Evolutionary conservation across 2,113 vertebrate species (phyloP).

Genomic region (Phasianus colchicus): DNA sequence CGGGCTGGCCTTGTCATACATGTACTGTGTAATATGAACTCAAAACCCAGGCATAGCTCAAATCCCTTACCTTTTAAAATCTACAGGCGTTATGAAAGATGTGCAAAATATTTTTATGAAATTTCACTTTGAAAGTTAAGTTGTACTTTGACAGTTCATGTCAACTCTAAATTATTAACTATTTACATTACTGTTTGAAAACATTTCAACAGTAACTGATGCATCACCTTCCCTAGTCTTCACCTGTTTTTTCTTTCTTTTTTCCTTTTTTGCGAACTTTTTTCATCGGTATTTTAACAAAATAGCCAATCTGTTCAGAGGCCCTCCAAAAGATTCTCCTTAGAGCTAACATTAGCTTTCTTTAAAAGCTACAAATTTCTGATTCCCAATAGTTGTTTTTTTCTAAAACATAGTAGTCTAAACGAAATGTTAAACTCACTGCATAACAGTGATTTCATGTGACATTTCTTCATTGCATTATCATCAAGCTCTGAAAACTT

Average conservation of each 20-base stretch:
- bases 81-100: background rate
- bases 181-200: background rate
- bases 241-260: background rate
- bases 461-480: conserved; percentile 30
- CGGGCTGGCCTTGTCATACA: background rate
- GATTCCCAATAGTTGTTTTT: background rate
- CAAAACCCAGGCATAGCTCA: background rate
- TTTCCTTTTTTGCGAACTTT: background rate
- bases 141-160: background rate
- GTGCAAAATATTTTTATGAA: background rate
- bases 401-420: background rate
- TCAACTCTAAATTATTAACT: background rate
- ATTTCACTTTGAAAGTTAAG: background rate
- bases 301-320: background rate
- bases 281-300: background rate
- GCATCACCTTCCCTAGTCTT: background rate
- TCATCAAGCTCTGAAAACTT: conserved; percentile 5
- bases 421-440: background rate
- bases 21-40: background rate
- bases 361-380: background rate
- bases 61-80: background rate
- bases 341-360: background rate
- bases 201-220: background rate
- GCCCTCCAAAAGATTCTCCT: background rate
- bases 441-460: background rate